Percentiles rank a stretch among this genome's conserved stretches.
These are phyloP conservation scores for Pimephales promelas DNA, from an alignment of 2,113 vertebrate genomes.

Conservation along the genomic window DNA sequence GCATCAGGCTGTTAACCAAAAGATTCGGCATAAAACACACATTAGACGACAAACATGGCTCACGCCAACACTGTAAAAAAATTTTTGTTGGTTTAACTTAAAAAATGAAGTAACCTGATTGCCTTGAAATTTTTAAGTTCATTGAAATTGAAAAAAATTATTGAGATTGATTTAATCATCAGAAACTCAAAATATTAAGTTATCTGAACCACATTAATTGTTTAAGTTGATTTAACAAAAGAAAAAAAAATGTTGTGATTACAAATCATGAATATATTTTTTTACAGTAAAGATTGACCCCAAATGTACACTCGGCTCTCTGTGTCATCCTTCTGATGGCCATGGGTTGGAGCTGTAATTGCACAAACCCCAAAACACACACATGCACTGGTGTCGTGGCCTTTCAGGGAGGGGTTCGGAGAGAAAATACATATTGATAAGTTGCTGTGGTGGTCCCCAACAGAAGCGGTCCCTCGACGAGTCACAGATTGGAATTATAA, in stretches of 20 bases:
- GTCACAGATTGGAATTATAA: conserved; percentile 79
- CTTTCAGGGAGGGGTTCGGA: conserved; percentile 55
- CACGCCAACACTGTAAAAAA: no score
- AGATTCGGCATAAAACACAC: background rate
- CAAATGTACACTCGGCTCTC: background rate
- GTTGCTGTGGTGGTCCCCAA: conserved; percentile 65
- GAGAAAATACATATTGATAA: conserved; percentile 76
- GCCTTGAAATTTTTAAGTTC: no score
- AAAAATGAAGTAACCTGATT: no score
- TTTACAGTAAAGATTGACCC: background rate
- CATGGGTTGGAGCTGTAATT: conserved; percentile 27
- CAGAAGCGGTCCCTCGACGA: conserved; percentile 67
- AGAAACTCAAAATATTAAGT: no score
- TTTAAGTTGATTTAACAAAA: no score
- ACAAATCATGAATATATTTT: no score
- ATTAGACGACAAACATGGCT: background rate
- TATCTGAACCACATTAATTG: no score
- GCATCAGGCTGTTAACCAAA: background rate
- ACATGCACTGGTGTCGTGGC: conserved; percentile 6
- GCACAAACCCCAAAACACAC: conserved; percentile 20
- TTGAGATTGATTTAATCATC: no score
- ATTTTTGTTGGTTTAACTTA: no score
- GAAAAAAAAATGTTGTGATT: no score
- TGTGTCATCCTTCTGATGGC: conserved; percentile 3
- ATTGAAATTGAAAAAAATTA: no score